phyloP scores from a whole-genome alignment of 1,140 invertebrate genomes.

The Drosophila santomea region DNA sequence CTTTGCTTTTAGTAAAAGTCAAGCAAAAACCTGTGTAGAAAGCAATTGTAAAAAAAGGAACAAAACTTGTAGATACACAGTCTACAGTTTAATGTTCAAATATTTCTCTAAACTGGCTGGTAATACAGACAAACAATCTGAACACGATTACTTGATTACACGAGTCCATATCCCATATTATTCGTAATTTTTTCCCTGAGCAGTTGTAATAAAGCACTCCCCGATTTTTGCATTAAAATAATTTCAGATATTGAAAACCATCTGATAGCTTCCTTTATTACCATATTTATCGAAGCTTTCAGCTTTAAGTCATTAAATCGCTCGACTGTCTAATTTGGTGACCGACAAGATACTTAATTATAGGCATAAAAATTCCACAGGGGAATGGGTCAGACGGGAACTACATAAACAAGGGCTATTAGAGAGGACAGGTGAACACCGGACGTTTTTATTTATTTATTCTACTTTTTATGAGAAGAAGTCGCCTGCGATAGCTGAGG shows the following conservation, averaged over 20 bases:
- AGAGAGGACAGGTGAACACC: slow-evolving; percentile 53
- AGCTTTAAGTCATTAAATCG: slow-evolving; percentile 18
- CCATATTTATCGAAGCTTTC: background rate
- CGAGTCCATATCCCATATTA: background rate
- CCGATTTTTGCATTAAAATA: slow-evolving; percentile 8
- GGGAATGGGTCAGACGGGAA: slow-evolving; percentile 34
- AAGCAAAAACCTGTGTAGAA: background rate
- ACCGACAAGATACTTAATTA: slow-evolving; percentile 70
- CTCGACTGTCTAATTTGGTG: slow-evolving; percentile 17
- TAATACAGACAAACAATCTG: background rate
- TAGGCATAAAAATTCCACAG: slow-evolving; percentile 54
- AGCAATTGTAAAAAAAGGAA: background rate
- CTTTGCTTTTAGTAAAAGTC: background rate
- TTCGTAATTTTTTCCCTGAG: background rate
- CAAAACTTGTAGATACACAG: background rate
- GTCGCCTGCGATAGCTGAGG: slow-evolving; percentile 50
- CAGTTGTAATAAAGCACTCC: background rate
- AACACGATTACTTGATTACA: background rate
- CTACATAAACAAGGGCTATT: slow-evolving; percentile 57
- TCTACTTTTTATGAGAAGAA: slow-evolving; percentile 48
- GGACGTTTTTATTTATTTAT: slow-evolving; percentile 27
- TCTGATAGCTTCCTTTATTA: background rate
- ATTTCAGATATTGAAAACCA: background rate
- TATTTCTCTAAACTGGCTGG: background rate
- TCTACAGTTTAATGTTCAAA: background rate